Evolutionary conservation across 2,797 vertebrate species (phyloP), one percentile per base, ranked within the genome.

Genomic region (Mus spretus): DNA sequence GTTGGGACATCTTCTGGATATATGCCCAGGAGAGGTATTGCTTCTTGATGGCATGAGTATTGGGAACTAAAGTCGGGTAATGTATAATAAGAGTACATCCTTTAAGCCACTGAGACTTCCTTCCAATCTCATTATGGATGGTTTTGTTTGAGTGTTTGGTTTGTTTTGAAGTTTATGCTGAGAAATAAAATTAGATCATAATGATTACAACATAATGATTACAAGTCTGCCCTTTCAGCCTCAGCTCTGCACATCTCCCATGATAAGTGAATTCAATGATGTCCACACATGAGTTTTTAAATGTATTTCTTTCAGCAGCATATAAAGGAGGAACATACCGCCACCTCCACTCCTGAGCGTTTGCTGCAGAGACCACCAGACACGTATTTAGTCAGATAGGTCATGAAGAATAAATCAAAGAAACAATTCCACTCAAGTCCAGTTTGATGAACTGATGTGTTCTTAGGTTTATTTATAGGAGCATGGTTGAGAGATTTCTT

Each of bases 221-320:
- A n/a, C n/a, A n/a, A n/a, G n/a, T 61, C 28, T 5, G 19, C 1
- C 55, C 37, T 22, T 6, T 65, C 44, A 72, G 14, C 22, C 7
- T 0, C 40, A 26, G 40, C 3, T 78, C 57, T 65, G 6, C 10
- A 40, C 26, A 37, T 34, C 83, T 14, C 79, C n/a, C 34, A n/a
- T 84, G 57, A n/a, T 90, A 40, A 28, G 6, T 90, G 40, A 34
- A 22, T 97, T 75, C 34, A 50, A 84, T 92, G 34, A 83, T 91
- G 94, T 78, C 53, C 40, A 65, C n/a, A 37, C 9, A 22, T 34
- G 8, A 50, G 15, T n/a, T 55, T 37, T 0, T 9, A 44, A 67
- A 19, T 47, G 13, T 44, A 28, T 34, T 67, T 7, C 77, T 77
- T 31, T 44, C 5, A 77, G 72, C 17, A 72, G 3, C 14, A 37